Evolutionary conservation across 2,888 invertebrate species (phyloP), one percentile per base, ranked within the genome.

Genomic region (Lepetodrilus schrolli): DNA sequence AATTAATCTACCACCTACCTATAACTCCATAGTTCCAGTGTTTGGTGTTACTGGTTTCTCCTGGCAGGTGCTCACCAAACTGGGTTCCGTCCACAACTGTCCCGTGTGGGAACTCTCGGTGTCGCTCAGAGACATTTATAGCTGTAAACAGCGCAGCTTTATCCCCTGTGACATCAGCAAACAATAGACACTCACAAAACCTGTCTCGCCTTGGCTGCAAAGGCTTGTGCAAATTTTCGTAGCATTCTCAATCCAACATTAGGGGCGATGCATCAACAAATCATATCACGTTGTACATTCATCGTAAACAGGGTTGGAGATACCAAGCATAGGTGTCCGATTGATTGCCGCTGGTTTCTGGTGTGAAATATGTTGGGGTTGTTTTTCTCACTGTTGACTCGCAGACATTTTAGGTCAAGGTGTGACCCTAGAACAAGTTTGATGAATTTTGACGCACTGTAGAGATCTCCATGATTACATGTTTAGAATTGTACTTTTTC

Each of bases 141-240:
- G 58, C 30, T 30, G 58, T 58, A 58, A 58, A 58, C 58, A 58
- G 34, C 17, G 17, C 34, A 30, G 30, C 58, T 58, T 3, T 17
- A 58, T 23, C 30, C 34, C n/a, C n/a, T n/a, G n/a, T n/a, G n/a
- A n/a, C 26, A 34, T 58, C 34, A 34, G 58, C 17, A 58, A 58
- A 58, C 58, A 58, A 30, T 58, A 58, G 34, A 58, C 30, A 58
- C 34, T 17, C 26, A 58, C 58, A 58, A 30, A 30, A 30, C 34
- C 30, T 58, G 26, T 58, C 30, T 58, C 58, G 17, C 58, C 58
- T 58, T 58, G 58, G 30, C 58, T 3, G 58, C 17, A 17, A 30
- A 58, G 30, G n/a, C 58, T 30, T 58, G 58, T 58, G 2, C 17
- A 10, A 34, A 30, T 58, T 30, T 58, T 10, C n/a, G 8, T 8